Evolutionary conservation across 1,140 invertebrate genomes (phyloP).

Genomic region (Antheraea mylitta): DNA sequence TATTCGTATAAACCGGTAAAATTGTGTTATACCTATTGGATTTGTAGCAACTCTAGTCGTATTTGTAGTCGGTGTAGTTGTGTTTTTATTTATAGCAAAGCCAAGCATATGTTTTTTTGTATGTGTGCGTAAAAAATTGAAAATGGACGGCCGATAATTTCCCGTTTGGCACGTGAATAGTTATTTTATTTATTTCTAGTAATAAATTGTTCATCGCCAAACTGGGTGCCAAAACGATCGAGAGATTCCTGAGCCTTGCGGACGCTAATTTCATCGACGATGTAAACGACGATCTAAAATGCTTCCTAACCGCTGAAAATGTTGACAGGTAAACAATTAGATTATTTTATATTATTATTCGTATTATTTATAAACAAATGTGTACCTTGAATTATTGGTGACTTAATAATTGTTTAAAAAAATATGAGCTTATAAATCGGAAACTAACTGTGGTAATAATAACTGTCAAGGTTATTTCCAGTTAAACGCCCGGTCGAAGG

Average conservation of each 20-base stretch:
- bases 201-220: constrained; percentile 57
- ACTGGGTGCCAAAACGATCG: constrained; percentile 77
- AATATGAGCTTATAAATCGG: neutral
- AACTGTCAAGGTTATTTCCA: constrained; percentile 64
- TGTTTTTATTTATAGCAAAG: constrained; percentile 12
- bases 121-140: constrained; percentile 49
- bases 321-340: constrained; percentile 74
- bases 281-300: constrained; percentile 75
- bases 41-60: neutral
- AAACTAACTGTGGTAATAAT: neutral
- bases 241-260: constrained; percentile 68
- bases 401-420: neutral
- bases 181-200: constrained; percentile 53
- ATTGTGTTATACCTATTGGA: neutral
- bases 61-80: neutral
- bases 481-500: constrained; percentile 40
- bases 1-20: constrained; percentile 12
- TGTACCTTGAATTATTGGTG: neutral
- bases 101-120: constrained; percentile 16
- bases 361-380: neutral
- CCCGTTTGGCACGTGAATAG: constrained; percentile 55
- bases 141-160: constrained; percentile 68
- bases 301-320: constrained; percentile 68
- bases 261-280: constrained; percentile 73
- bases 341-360: constrained; percentile 32